Evolutionary conservation across 2,113 vertebrate genomes (phyloP).

Genomic region (Alouatta palliata): DNA sequence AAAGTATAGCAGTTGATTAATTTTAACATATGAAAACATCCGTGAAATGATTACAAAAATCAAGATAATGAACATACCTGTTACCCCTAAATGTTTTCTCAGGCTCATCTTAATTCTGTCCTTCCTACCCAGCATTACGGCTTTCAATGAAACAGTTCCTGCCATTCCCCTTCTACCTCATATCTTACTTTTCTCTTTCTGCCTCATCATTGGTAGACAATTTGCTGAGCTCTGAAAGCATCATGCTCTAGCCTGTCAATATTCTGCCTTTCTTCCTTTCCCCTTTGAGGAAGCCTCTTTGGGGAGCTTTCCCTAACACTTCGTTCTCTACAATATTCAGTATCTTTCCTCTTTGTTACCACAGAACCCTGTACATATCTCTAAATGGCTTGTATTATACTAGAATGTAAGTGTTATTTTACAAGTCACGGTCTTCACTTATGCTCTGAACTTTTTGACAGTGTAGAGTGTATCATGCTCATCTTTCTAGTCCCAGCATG

Average conservation of each 20-base stretch:
- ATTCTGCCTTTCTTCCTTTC: background rate
- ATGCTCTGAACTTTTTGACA: background rate
- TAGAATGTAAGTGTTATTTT: background rate
- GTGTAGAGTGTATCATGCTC: background rate
- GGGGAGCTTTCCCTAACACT: background rate
- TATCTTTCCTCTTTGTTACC: background rate
- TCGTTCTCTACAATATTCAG: background rate
- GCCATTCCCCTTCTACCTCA: background rate
- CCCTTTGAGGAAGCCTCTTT: background rate
- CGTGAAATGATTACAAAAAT: background rate
- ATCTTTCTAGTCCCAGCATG: background rate
- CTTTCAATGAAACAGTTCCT: background rate
- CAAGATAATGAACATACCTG: background rate
- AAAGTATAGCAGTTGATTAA: background rate
- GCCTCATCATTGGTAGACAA: background rate
- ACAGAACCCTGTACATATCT: background rate
- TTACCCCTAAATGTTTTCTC: background rate
- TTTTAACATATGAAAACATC: background rate
- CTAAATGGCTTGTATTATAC: background rate
- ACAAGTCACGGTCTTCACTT: background rate
- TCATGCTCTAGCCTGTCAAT: background rate
- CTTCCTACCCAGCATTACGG: background rate
- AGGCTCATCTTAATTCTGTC: too few species aligned
- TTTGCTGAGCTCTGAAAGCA: background rate
- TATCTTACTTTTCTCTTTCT: background rate